phyloP scores from a whole-genome alignment of 2,113 vertebrate genomes.

The Burhinus oedicnemus region DNA sequence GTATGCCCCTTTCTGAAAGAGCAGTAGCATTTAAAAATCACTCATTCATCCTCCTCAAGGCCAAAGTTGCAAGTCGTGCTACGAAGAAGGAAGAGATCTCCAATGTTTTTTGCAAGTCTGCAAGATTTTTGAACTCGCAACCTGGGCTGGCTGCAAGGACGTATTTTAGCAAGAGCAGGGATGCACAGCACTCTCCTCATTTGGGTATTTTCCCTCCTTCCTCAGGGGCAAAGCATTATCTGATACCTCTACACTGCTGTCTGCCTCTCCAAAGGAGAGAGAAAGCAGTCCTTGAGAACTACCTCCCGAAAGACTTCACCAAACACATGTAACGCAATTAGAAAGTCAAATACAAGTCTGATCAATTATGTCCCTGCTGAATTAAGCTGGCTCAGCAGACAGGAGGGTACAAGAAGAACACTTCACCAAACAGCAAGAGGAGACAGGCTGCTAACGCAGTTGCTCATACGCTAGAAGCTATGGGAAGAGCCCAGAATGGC shows the following conservation, averaged over 20 bases:
- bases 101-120: background rate
- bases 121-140: background rate
- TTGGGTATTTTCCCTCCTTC: background rate
- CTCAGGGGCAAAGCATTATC: background rate
- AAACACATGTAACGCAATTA: background rate
- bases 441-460: fast-evolving
- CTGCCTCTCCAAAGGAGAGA: background rate
- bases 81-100: background rate
- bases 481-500: background rate
- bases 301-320: background rate
- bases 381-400: background rate
- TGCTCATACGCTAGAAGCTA: background rate
- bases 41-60: background rate
- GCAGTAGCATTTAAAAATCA: background rate
- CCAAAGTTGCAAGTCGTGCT: background rate
- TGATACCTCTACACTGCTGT: fast-evolving
- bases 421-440: background rate
- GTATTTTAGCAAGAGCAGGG: background rate
- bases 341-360: background rate
- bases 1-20: background rate
- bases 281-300: background rate
- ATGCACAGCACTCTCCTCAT: background rate
- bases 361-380: background rate
- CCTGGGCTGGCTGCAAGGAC: background rate
- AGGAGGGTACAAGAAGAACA: background rate